phyloP scores from a whole-genome alignment of 1,140 invertebrate species.

The Liolophura sinensis region DNA sequence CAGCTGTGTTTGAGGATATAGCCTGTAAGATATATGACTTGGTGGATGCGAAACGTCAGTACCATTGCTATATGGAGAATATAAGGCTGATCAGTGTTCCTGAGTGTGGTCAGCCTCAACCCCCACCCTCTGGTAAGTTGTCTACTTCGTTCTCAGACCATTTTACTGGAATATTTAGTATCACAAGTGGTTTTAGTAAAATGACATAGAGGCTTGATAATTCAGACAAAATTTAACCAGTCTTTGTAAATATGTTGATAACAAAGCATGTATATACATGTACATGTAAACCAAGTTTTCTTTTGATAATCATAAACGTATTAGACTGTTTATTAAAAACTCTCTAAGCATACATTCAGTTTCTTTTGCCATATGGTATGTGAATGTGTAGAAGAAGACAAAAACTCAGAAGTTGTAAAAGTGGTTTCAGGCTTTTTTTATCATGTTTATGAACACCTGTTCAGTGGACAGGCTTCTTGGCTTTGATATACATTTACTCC shows the following conservation, averaged over 20 bases:
- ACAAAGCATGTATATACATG: neutral
- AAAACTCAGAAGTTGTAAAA: no score
- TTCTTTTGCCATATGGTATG: no score
- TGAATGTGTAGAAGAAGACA: no score
- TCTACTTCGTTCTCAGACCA: neutral
- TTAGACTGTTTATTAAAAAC: no score
- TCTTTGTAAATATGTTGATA: neutral
- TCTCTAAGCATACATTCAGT: no score
- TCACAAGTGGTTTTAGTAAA: neutral
- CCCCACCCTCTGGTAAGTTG: slow-evolving; percentile 1
- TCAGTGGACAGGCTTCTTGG: no score
- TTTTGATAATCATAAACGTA: neutral
- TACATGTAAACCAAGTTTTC: neutral
- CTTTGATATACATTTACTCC: no score
- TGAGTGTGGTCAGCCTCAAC: slow-evolving; percentile 19
- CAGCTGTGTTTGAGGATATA: slow-evolving; percentile 51
- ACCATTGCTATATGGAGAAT: slow-evolving; percentile 50
- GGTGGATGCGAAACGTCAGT: slow-evolving; percentile 47
- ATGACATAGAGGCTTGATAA: neutral
- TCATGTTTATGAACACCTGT: no score
- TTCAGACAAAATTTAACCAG: neutral
- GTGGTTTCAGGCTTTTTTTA: no score
- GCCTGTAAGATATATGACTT: slow-evolving; percentile 54
- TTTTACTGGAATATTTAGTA: no score
- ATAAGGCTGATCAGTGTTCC: slow-evolving; percentile 47